Percentiles rank a stretch among this genome's conserved stretches.
phyloP scores from a whole-genome alignment of 2,888 invertebrate species.

The Sinopyrophorus schimmeli region DNA sequence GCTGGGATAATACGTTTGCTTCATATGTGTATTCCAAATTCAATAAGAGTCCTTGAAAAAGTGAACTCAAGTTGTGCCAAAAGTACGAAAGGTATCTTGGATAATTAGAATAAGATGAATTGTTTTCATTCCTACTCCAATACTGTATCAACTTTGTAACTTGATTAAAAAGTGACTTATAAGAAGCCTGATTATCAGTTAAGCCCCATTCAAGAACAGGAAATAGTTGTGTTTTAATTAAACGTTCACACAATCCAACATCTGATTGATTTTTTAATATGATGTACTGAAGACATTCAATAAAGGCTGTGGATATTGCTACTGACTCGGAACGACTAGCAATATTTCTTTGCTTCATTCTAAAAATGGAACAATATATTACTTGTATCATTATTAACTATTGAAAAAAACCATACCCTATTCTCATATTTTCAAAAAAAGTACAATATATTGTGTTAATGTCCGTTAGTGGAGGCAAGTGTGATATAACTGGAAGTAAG shows the following conservation, averaged over 20 bases:
- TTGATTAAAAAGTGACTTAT: conserved; percentile 58
- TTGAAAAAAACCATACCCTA: conserved; percentile 59
- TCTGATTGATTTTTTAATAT: conserved; percentile 59
- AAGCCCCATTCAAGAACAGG: conserved; percentile 58
- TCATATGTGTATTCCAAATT: conserved; percentile 39
- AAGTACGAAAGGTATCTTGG: conserved; percentile 50
- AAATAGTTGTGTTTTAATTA: conserved; percentile 55
- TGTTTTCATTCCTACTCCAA: conserved; percentile 58
- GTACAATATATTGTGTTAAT: conserved; percentile 62
- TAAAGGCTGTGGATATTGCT: conserved; percentile 67
- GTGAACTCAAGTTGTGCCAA: conserved; percentile 50
- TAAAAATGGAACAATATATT: too few species aligned
- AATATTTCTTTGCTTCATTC: conserved; percentile 63
- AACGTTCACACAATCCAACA: conserved; percentile 51
- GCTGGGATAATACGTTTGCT: conserved; percentile 32
- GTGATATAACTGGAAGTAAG: conserved; percentile 75
- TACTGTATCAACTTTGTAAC: conserved; percentile 59
- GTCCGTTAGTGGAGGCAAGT: conserved; percentile 62
- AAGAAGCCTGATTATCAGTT: conserved; percentile 50
- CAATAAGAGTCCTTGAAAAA: conserved; percentile 46
- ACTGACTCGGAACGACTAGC: conserved; percentile 69
- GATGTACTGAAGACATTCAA: conserved; percentile 74
- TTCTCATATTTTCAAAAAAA: conserved; percentile 71
- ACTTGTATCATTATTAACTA: not conserved
- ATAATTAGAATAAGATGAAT: conserved; percentile 48